These are phyloP conservation scores for Vireo altiloquus DNA, from an alignment of 2,113 vertebrate genomes.

Conservation along the genomic window DNA sequence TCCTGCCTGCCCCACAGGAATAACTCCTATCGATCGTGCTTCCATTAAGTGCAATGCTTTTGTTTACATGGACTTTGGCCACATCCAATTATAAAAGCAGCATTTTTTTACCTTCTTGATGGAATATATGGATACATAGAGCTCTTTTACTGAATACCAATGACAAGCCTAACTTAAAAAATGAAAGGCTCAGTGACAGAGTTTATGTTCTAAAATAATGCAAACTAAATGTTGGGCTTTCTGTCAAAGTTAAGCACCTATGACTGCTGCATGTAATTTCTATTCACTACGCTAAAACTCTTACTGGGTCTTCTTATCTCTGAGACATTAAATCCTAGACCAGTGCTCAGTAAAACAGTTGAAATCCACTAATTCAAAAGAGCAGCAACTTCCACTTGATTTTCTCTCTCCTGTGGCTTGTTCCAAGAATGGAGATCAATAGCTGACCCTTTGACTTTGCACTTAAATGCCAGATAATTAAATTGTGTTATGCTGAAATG, in stretches of 20 bases:
- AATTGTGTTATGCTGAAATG: conserved; percentile 4
- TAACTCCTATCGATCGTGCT: rapidly evolving
- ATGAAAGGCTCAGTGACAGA: not conserved
- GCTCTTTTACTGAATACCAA: not conserved
- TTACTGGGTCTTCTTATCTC: not conserved
- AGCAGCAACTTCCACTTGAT: not conserved
- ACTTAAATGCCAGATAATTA: conserved; percentile 26
- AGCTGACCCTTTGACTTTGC: not conserved
- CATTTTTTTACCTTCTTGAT: not conserved
- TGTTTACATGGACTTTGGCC: not conserved
- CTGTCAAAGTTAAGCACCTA: not conserved
- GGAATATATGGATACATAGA: not conserved
- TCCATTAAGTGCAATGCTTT: not conserved
- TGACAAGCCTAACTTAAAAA: not conserved
- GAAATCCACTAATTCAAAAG: not conserved
- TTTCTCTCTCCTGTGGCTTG: conserved; percentile 11
- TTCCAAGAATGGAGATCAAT: conserved; percentile 16
- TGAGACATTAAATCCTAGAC: not conserved
- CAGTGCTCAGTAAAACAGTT: not conserved
- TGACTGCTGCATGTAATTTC: not conserved
- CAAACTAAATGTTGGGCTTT: not conserved
- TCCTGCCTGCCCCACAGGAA: not conserved
- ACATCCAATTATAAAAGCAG: not conserved
- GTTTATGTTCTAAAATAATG: not conserved
- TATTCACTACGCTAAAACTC: not conserved